Conservation (phyloP, 2,888 invertebrate species). For the Eulithis prunata region DNA sequence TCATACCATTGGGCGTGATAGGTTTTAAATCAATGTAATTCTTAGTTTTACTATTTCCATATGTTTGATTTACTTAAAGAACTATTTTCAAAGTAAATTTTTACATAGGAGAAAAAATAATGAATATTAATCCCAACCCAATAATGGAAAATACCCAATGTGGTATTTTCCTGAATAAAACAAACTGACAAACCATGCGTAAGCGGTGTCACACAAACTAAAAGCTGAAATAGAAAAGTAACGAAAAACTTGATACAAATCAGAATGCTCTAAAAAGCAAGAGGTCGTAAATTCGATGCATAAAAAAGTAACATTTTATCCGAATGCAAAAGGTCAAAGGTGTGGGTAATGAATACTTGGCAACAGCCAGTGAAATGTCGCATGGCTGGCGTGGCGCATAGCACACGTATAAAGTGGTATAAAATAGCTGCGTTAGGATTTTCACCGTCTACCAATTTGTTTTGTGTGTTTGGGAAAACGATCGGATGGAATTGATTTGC, state of each 20-base stretch:
- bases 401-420: conserved; percentile 47
- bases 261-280: conserved; percentile 7
- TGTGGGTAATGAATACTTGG: conserved; percentile 45
- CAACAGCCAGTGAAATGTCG: conserved; percentile 45
- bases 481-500: conserved; percentile 70
- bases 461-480: conserved; percentile 65
- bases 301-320: conserved; percentile 31
- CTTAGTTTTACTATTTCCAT: neutral
- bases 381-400: conserved; percentile 43
- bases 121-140: too few relatives aligned
- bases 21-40: neutral
- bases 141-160: too few relatives aligned
- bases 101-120: too few relatives aligned
- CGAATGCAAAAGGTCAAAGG: conserved; percentile 35
- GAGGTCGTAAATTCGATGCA: conserved; percentile 13
- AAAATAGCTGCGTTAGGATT: conserved; percentile 56
- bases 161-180: too few relatives aligned
- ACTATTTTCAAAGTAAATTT: neutral
- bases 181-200: too few relatives aligned
- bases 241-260: neutral
- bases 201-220: neutral
- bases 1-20: neutral
- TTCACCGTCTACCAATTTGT: conserved; percentile 63
- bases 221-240: neutral
- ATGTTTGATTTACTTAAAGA: neutral